Base-by-base conservation (phyloP, 1,140 invertebrate species). In the Luehdorfia chinensis region DNA sequence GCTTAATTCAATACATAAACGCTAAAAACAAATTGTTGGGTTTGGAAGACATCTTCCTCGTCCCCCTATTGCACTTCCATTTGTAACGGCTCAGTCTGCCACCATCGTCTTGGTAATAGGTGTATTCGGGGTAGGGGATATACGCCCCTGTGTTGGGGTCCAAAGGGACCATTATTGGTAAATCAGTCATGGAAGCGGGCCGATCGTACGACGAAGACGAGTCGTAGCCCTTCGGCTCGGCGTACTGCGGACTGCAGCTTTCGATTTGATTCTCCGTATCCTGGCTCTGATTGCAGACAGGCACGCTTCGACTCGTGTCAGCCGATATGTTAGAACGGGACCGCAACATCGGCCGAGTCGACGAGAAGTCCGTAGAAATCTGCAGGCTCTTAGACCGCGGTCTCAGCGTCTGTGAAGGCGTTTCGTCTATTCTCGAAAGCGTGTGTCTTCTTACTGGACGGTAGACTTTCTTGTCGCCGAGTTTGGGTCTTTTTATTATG, bases 21-120 rank as follows among this genome's bases (percentile, higher is more conserved):
- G 87, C 87, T 62, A 88, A 56, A 64, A 87, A 88, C 52, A 88
- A 51, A 66, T 88, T 88, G 55, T 75, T 87, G 34, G 73, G 66
- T 51, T 78, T 77, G 18, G 75, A 55, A 36, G 56, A 58, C 39
- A 45, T 39, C 45, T 64, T 68, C 34, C 55, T 76, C 34, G 36
- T 13, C 15, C n/a, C 51, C 25, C 58, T 69, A 41, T 70, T 72
- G 50, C 67, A 59, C 51, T 69, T 70, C 59, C 66, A 74, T 41
- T 59, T 69, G 37, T 56, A 66, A 12, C 67, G 69, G 43, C 66
- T 69, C 11, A 74, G 33, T 11, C 60, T 54, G 54, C 66, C 65
- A 39, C 50, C 52, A 31, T 69, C 66, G 47, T 81, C 73, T 11
- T 55, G 66, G 48, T 81, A 84, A 55, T 77, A 84, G 30, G 65